phyloP scores from a whole-genome alignment of 2,797 vertebrate species.

The Falco naumanni region DNA sequence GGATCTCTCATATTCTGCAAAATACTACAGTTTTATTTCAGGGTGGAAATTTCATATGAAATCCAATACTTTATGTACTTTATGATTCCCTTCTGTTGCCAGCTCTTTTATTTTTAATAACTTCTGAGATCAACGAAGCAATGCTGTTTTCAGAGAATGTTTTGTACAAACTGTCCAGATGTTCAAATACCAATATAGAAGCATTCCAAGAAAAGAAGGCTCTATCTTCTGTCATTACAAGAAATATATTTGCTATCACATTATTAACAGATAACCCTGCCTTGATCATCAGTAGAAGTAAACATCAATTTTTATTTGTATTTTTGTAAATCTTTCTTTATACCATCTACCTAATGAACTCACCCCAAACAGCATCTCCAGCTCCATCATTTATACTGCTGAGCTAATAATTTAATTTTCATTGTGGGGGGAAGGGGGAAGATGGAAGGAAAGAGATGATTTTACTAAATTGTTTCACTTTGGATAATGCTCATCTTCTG shows the following conservation, averaged over 20 bases:
- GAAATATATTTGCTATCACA: neutral
- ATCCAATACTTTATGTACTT: conserved; percentile 11
- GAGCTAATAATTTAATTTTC: conserved; percentile 56
- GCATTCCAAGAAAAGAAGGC: neutral
- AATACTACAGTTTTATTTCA: neutral
- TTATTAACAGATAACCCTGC: neutral
- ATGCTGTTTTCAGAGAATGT: conserved; percentile 4
- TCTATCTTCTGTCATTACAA: neutral
- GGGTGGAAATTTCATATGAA: conserved; percentile 3
- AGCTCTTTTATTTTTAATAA: conserved; percentile 59
- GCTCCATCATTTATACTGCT: conserved; percentile 42
- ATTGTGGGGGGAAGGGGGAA: neutral
- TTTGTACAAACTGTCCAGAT: conserved; percentile 44
- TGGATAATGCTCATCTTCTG: conserved; percentile 56
- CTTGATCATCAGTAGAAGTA: neutral
- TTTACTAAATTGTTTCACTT: conserved; percentile 74
- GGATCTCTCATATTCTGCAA: neutral
- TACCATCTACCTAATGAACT: conserved; percentile 55
- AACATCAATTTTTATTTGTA: conserved; percentile 54
- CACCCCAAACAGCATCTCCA: conserved; percentile 22
- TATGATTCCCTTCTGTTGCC: conserved; percentile 2
- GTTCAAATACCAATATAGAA: neutral
- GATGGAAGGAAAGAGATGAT: conserved; percentile 30
- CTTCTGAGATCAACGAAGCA: neutral
- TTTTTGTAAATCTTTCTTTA: conserved; percentile 1